Base-by-base conservation (phyloP, 37 sponge, comb jelly and placozoan species). In the Tethya wilhelma region DNA sequence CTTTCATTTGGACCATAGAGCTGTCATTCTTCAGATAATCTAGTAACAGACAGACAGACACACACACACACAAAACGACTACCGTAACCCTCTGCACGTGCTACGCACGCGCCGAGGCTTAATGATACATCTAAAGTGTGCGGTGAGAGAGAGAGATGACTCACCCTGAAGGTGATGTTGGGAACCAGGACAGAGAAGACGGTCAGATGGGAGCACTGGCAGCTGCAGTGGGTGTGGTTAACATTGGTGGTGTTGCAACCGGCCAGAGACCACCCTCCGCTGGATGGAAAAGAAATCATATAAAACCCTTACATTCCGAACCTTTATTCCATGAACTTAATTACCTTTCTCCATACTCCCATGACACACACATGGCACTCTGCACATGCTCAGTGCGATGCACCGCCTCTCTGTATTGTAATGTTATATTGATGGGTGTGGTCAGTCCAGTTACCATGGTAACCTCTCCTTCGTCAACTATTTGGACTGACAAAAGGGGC, bases 181-280 rank as follows among this genome's bases (percentile, higher is more conserved):
- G 87, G 87, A 9, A 86, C 64, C 53, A 86, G 66, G 42, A 72
- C 73, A 40, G 87, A 72, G 39, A 86, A 86, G 30, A 59, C 49
- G 7, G 87, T 71, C 46, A 86, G 87, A 38, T 86, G 87, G 23
- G 53, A 45, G 53, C 87, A 86, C 34, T 30, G 40, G 43, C 87
- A 86, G 41, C 65, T 73, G 44, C 36, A 19, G 57, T 42, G 62
- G 49, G 79, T 32, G 32, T n/a, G 56, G 56, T 53, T 64, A 0
- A 23, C 30, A 1, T 0, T 34, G 23, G 44, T 2, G 2, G 62
- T 22, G 0, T 41, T 23, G 62, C 82, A 81, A 7, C 73, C 82
- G 0, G 7, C 49, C 25, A 0, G 2, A 3, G 73, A 59, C 82
- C 82, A 81, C 4, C 82, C 82, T 12, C 55, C 70, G 40, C 77